These are phyloP conservation scores for Ginglymostoma cirratum DNA, from an alignment of 2,113 vertebrate species.

Conservation along the genomic window DNA sequence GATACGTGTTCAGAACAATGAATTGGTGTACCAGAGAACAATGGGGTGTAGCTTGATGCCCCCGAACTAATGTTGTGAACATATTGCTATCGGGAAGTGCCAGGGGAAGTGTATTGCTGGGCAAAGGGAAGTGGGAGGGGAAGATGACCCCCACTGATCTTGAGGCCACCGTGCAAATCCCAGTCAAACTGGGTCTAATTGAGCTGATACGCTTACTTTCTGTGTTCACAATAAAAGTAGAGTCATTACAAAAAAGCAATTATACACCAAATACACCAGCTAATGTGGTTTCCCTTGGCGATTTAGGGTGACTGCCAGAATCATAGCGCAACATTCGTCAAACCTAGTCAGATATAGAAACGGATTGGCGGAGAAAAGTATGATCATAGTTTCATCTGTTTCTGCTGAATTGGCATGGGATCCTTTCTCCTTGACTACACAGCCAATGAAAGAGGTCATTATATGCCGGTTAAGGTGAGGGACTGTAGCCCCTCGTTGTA, in stretches of 20 bases:
- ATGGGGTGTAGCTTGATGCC: background rate
- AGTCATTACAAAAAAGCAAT: background rate
- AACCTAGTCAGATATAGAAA: background rate
- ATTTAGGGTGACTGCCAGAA: background rate
- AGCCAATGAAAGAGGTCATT: conserved; percentile 30
- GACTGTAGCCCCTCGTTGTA: background rate
- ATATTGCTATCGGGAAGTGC: background rate
- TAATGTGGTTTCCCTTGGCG: conserved; percentile 1
- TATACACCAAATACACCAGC: background rate
- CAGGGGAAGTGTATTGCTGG: background rate
- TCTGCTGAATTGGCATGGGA: background rate
- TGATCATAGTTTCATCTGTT: conserved; percentile 19
- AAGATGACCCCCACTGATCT: background rate
- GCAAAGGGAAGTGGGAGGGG: background rate
- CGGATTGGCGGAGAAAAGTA: background rate
- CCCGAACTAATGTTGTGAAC: background rate
- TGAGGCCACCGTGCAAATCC: background rate
- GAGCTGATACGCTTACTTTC: background rate
- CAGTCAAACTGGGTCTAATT: background rate
- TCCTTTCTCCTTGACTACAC: background rate
- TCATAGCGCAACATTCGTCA: background rate
- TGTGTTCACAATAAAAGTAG: background rate
- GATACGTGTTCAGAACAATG: background rate
- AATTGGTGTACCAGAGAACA: background rate
- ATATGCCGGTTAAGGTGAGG: background rate